phyloP scores from a whole-genome alignment of 2,797 vertebrate genomes.

The Tenualosa thibaudeaui region DNA sequence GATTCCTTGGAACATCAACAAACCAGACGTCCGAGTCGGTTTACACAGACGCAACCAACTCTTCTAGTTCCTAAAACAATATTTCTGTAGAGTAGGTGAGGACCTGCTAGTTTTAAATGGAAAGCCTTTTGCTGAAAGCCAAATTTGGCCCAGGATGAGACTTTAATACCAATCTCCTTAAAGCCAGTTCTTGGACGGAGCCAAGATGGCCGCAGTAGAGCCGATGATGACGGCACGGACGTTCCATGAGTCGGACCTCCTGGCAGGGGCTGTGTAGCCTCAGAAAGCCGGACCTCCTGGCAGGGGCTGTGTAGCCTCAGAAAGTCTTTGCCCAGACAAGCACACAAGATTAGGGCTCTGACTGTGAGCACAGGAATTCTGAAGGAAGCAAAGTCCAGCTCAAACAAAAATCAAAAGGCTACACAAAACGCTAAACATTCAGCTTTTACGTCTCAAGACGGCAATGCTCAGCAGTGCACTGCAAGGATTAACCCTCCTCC shows the following conservation, averaged over 20 bases:
- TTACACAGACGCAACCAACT: not conserved
- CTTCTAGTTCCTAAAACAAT: constrained; percentile 11
- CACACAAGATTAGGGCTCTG: constrained; percentile 10
- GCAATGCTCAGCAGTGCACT: not conserved
- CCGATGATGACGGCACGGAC: not conserved
- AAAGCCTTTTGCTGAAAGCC: not conserved
- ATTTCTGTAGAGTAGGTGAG: constrained; percentile 1
- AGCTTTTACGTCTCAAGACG: not conserved
- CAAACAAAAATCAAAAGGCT: not conserved
- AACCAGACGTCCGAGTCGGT: not conserved
- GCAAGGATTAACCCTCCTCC: not conserved
- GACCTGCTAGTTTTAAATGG: not conserved
- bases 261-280: not conserved
- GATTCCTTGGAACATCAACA: not conserved
- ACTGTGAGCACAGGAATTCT: not conserved
- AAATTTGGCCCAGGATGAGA: not conserved
- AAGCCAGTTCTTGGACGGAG: not conserved
- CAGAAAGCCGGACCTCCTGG: not conserved
- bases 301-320: not conserved
- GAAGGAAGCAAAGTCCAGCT: not conserved
- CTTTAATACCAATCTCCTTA: not conserved
- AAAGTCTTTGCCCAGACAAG: not conserved
- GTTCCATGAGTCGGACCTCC: not conserved
- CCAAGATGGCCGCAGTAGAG: not conserved
- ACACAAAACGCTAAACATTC: not conserved